Conservation (phyloP, 2,888 invertebrate genomes). For the Hartigia nigra region DNA sequence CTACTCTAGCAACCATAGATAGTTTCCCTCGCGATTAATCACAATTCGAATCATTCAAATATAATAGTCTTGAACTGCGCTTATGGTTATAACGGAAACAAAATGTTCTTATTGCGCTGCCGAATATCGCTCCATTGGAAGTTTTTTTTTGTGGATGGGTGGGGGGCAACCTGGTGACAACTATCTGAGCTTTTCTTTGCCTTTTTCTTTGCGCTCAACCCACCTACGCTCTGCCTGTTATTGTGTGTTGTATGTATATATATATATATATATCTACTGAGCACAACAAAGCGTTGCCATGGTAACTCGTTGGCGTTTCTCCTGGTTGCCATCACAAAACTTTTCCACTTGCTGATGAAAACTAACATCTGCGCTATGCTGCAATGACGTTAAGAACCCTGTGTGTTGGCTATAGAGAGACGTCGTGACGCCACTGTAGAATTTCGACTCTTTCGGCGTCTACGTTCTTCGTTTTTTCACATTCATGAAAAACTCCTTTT, state of each 20-base stretch:
- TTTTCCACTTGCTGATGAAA: constrained; percentile 44
- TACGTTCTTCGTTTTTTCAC: not conserved
- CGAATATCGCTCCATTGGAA: not conserved
- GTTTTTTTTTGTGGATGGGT: too few relatives aligned
- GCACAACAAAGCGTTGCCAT: constrained; percentile 64
- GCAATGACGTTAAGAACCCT: not conserved
- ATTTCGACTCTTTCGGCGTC: not conserved
- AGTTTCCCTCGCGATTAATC: not conserved
- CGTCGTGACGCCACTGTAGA: not conserved
- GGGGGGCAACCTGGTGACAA: not conserved
- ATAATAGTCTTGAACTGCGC: not conserved
- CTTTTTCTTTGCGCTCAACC: constrained; percentile 36
- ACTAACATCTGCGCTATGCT: not conserved
- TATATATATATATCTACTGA: constrained; percentile 9
- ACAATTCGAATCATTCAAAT: not conserved
- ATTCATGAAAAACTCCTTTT: not conserved
- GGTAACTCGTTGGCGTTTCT: constrained; percentile 44
- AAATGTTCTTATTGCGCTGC: not conserved
- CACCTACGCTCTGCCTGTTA: not conserved
- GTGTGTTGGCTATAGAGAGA: not conserved
- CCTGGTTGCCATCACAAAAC: constrained; percentile 64
- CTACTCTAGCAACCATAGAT: not conserved
- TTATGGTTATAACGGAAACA: not conserved
- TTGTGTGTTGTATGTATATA: not conserved
- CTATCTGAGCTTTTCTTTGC: constrained; percentile 12